Conservation (phyloP, 2,888 invertebrate species). For the Drosophila peninsularis region DNA sequence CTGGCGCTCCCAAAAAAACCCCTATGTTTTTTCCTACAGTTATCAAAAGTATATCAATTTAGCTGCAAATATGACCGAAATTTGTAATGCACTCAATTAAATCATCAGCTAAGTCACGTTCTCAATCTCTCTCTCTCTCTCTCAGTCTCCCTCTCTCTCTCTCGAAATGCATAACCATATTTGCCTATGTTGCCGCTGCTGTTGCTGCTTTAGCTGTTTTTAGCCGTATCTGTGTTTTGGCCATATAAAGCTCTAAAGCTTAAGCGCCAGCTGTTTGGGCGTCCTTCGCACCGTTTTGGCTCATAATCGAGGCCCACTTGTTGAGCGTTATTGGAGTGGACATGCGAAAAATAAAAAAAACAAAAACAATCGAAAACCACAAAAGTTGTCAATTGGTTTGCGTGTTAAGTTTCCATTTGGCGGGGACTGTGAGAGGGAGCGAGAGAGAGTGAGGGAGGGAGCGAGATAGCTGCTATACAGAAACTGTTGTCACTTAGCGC, state of each 20-base stretch:
- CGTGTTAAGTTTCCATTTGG: constrained; percentile 62
- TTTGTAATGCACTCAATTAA: background rate
- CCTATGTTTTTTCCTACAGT: background rate
- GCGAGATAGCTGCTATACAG: background rate
- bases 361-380: constrained; percentile 27
- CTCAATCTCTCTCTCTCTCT: background rate
- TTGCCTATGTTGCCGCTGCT: constrained; percentile 49
- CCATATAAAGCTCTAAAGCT: constrained; percentile 63
- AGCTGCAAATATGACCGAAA: background rate
- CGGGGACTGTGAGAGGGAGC: constrained; percentile 3
- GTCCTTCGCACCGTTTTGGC: constrained; percentile 70
- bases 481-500: constrained; percentile 39
- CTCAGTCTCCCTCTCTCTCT: background rate
- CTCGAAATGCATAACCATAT: constrained; percentile 60
- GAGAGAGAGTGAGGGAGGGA: background rate
- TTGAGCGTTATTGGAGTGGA: constrained; percentile 53
- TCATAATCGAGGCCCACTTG: constrained; percentile 63
- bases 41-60: background rate
- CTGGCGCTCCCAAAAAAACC: constrained; percentile 1
- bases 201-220: constrained; percentile 9
- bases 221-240: constrained; percentile 37
- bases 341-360: constrained; percentile 20
- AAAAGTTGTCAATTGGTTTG: constrained; percentile 39
- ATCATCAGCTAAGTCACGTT: constrained; percentile 35
- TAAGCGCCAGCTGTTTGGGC: constrained; percentile 64